A percentile compares a stretch with the other conserved stretches of the same genome.
These are phyloP conservation scores for Polydrusus cervinus DNA, from an alignment of 2,888 invertebrate genomes.

Conservation along the genomic window DNA sequence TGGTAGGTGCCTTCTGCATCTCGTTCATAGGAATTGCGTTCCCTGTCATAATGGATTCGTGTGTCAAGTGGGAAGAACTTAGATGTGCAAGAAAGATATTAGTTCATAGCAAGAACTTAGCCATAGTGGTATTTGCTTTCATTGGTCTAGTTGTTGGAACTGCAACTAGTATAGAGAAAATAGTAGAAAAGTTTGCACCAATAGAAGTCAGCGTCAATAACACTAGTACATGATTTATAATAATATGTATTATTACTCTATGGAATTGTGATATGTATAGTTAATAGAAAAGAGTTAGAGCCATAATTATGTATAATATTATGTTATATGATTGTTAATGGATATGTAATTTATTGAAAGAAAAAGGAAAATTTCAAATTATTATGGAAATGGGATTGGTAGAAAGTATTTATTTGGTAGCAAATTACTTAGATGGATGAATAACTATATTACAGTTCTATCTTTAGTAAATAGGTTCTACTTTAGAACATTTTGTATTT, in stretches of 20 bases:
- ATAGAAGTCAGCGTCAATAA: slow-evolving; percentile 30
- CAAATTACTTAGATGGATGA: no score
- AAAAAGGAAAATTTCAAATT: no score
- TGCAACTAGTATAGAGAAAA: slow-evolving; percentile 77
- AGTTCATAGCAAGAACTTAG: slow-evolving; percentile 73
- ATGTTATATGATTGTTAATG: no score
- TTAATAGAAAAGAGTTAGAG: slow-evolving; percentile 17
- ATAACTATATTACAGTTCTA: no score
- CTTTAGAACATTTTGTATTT: no score
- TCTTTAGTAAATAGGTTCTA: no score
- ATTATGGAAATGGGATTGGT: no score
- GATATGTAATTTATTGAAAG: no score
- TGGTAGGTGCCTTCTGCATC: slow-evolving; percentile 91
- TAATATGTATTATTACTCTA: not conserved
- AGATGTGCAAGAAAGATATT: slow-evolving; percentile 70
- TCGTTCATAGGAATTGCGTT: slow-evolving; percentile 92
- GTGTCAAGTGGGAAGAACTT: slow-evolving; percentile 83
- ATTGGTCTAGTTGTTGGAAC: slow-evolving; percentile 80
- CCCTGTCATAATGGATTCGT: slow-evolving; percentile 90
- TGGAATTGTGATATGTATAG: slow-evolving; percentile 30
- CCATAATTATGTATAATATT: not conserved
- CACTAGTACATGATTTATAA: slow-evolving; percentile 50
- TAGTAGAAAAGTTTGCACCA: slow-evolving; percentile 72
- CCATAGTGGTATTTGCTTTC: slow-evolving; percentile 76
- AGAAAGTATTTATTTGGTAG: no score